Base-by-base conservation (phyloP, 2,888 invertebrate species). In the Andrena bucephala region DNA sequence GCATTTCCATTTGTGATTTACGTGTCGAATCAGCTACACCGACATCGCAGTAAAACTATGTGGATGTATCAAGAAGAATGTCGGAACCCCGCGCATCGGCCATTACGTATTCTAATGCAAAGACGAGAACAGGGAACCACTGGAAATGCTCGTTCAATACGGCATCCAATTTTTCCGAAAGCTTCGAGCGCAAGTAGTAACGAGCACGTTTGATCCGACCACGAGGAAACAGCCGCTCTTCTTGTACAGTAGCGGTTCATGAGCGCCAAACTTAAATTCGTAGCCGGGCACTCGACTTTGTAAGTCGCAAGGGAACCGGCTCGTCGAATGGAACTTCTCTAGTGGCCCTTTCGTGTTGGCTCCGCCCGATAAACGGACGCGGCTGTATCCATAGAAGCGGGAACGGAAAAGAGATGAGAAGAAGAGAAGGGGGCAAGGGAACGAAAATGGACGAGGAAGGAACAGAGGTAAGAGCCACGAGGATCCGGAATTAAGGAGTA, bases 211-310 rank as follows among this genome's bases (percentile, higher is more conserved):
- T 54, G 77, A 80, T 66, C 83, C 78, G 76, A 77, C 83, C 84
- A 72, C 69, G 77, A 79, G 77, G 78, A 77, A 75, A 78, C 81
- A 76, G 74, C 59, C 75, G 50, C 16, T 36, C 52, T 50, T 69
- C 74, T 24, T 36, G 48, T 29, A 52, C 29, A 54, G 62, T 68
- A 79, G 71, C 77, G 72, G 79, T 83, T 78, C 66, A 69, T 54
- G 76, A 82, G 86, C 63, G 82, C 54, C 73, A 66, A 87, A 89
- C 85, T 89, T 89, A 85, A 89, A 89, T 87, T 89, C 84, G 70
- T 80, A 67, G 77, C 84, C 68, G 71, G 79, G 57, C 81, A 81
- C 78, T 84, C 73, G 67, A 81, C 16, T 42, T 42, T 42, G 83
- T 80, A 77, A 81, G 66, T 84, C 84, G 62, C 69, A 76, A 36